Base-by-base conservation (phyloP, 2,888 invertebrate species). In the Gisinianus flammeolus region DNA sequence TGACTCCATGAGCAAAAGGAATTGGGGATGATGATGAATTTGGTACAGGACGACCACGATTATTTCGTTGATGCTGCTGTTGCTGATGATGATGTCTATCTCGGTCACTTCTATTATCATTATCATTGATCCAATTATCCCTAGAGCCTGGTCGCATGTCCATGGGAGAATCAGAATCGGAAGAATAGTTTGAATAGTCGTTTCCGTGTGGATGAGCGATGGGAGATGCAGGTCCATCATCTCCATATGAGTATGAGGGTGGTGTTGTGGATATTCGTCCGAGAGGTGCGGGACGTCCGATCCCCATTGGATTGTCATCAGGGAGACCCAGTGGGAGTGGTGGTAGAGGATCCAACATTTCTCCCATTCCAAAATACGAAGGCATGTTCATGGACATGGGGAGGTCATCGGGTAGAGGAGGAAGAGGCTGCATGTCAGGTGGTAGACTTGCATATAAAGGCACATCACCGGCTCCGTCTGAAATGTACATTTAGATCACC, bases 261-360 rank as follows among this genome's bases (percentile, higher is more conserved):
- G 81, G 80, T 1, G 79, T 72, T 22, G 84, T 82, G 22, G 84
- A 83, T 19, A 84, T 30, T 78, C 84, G 73, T 19, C 82, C 82
- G 2, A 84, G 56, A 10, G 84, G 84, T 5, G 81, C 79, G 33
- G 83, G 84, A 19, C 84, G 81, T 33, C 72, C 77, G 12, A 80
- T 24, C 24, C 19, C 19, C 19, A 12, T 19, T 16, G 19, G 12
- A 44, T 44, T 44, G n/a, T n/a, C n/a, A 44, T 44, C 44, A 44
- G 44, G 16, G 19, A 6, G 22, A 4, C 62, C 64, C 33, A 70
- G 3, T 5, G 71, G 44, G n/a, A 70, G 73, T 8, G 83, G 83
- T 6, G 79, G 81, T 28, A 83, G 84, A 30, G 84, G 84, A 28
- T 82, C 73, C 26, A 82, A 81, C 66, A 82, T 81, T 10, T 78